Percentiles rank a stretch among this genome's conserved stretches.
phyloP scores from a whole-genome alignment of 2,113 vertebrate genomes.

The Thalassarche chlororhynchos region DNA sequence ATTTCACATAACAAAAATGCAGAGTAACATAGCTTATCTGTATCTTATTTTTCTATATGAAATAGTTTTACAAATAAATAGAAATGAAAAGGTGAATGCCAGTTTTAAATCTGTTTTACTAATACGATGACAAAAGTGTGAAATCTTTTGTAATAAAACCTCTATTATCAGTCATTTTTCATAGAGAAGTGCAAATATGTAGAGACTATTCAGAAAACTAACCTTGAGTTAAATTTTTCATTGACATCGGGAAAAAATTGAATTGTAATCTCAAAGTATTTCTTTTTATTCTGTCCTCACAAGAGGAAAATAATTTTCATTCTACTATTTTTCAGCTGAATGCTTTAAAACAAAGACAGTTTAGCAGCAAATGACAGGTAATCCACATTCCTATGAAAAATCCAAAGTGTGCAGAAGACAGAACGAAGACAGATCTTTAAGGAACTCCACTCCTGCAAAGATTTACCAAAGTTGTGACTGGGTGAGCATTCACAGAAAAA shows the following conservation, averaged over 20 bases:
- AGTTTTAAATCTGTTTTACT: constrained; percentile 5
- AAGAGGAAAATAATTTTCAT: neutral
- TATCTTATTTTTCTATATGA: neutral
- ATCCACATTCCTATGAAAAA: neutral
- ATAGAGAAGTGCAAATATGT: neutral
- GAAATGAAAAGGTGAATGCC: constrained; percentile 22
- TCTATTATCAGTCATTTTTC: neutral
- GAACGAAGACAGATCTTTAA: neutral
- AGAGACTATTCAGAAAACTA: constrained; percentile 9
- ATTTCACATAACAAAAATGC: constrained; percentile 5
- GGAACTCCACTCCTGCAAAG: neutral
- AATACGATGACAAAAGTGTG: neutral
- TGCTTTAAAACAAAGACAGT: neutral
- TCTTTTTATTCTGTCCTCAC: neutral
- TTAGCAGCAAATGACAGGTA: neutral
- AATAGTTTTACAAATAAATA: neutral
- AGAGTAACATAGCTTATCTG: neutral
- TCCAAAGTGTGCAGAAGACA: neutral
- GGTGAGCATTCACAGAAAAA: neutral
- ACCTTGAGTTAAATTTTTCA: neutral
- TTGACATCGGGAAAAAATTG: neutral
- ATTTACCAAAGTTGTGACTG: neutral
- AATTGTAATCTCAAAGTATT: neutral
- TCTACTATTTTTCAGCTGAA: constrained; percentile 17
- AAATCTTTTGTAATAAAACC: neutral